phyloP scores from a whole-genome alignment of 92 coral and sea anemone species.

The Parazoanthus swiftii region DNA sequence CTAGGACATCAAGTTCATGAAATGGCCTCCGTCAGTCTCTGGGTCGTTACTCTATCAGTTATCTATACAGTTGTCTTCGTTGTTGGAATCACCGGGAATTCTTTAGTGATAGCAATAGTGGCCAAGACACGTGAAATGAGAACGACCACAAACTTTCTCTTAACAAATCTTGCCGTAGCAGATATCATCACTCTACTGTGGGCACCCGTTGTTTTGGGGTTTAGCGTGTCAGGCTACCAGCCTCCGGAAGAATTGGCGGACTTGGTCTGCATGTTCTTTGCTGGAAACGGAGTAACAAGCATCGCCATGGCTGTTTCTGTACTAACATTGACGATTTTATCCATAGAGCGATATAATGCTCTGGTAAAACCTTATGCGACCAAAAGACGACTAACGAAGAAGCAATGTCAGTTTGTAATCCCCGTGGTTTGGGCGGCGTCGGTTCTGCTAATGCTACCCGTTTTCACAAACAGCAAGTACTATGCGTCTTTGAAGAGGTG shows the following conservation, averaged over 20 bases:
- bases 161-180: background rate
- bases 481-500: background rate
- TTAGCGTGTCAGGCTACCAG: background rate
- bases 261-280: conserved; percentile 3
- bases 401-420: background rate
- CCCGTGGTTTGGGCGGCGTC: background rate
- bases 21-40: background rate
- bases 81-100: conserved; percentile 11
- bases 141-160: background rate
- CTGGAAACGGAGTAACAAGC: conserved; percentile 18
- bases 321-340: background rate
- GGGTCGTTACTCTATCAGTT: background rate
- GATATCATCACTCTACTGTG: background rate
- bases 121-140: background rate
- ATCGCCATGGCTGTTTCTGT: conserved; percentile 19
- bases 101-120: background rate
- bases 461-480: background rate
- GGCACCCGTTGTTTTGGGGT: background rate
- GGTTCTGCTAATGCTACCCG: background rate
- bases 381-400: conserved; percentile 7
- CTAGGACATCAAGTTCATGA: background rate
- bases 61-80: background rate
- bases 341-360: background rate
- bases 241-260: background rate
- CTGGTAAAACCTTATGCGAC: conserved; percentile 1